Conservation (phyloP, 2,113 vertebrate genomes). For the Nothobranchius furzeri region DNA sequence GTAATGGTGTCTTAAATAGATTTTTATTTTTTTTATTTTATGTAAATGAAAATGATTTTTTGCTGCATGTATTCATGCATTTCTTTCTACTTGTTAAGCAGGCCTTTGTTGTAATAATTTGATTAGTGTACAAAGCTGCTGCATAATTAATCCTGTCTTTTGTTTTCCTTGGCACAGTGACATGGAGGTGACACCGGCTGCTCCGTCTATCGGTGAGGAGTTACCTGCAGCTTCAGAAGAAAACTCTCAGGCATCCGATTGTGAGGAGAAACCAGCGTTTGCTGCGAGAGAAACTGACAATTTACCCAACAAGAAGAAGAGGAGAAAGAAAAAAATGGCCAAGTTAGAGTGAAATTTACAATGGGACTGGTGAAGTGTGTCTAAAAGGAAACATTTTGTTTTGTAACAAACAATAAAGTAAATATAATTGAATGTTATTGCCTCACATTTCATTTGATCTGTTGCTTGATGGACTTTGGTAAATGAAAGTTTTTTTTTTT, state of each 20-base stretch:
- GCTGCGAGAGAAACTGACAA: constrained; percentile 2
- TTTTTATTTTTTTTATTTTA: too few species aligned
- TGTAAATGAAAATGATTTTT: too few species aligned
- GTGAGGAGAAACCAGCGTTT: constrained; percentile 7
- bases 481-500: background rate
- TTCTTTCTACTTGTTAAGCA: too few species aligned
- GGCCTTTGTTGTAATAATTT: background rate
- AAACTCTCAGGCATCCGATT: constrained; percentile 39
- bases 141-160: background rate
- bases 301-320: constrained; percentile 37
- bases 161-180: constrained; percentile 31
- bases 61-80: too few species aligned
- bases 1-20: too few species aligned
- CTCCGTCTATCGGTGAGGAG: constrained; percentile 1
- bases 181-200: background rate
- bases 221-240: constrained; percentile 24
- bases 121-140: background rate
- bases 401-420: constrained; percentile 16
- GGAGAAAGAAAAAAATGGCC: constrained; percentile 35
- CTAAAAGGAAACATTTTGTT: background rate
- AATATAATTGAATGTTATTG: constrained; percentile 15
- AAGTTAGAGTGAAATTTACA: constrained; percentile 15
- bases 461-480: background rate
- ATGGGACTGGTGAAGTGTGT: constrained; percentile 10
- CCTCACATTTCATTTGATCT: constrained; percentile 7